phyloP scores from a whole-genome alignment of 2,888 invertebrate species.

The Homarus gammarus region DNA sequence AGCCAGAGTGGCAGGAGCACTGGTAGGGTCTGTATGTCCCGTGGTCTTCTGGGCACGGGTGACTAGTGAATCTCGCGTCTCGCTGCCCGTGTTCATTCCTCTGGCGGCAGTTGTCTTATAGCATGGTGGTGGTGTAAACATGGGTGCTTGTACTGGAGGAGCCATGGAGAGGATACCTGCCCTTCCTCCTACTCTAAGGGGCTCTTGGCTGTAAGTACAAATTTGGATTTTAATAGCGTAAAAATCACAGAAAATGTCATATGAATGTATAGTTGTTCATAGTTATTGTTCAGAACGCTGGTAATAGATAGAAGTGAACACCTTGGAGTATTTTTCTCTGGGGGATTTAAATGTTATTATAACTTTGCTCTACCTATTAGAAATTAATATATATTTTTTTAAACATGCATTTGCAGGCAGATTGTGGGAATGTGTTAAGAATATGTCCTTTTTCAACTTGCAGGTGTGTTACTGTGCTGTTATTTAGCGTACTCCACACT shows the following conservation, averaged over 20 bases:
- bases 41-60: conserved; percentile 2
- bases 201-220: conserved; percentile 8
- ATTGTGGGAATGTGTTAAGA: too few relatives aligned
- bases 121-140: not conserved
- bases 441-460: not conserved
- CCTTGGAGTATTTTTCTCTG: too few relatives aligned
- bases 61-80: conserved; percentile 9
- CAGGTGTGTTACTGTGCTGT: not conserved
- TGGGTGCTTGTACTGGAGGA: not conserved
- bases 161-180: not conserved
- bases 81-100: not conserved
- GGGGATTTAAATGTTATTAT: too few relatives aligned
- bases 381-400: too few relatives aligned
- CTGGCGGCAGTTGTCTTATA: not conserved
- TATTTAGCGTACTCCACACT: not conserved
- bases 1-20: not conserved
- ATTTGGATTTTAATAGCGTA: not conserved
- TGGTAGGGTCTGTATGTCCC: not conserved
- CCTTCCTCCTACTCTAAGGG: not conserved
- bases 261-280: too few relatives aligned
- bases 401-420: too few relatives aligned
- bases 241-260: too few relatives aligned
- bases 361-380: too few relatives aligned
- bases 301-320: too few relatives aligned
- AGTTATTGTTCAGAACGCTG: too few relatives aligned